Evolutionary conservation across 2,888 invertebrate genomes (phyloP).

Genomic region (Anaspis maculata): DNA sequence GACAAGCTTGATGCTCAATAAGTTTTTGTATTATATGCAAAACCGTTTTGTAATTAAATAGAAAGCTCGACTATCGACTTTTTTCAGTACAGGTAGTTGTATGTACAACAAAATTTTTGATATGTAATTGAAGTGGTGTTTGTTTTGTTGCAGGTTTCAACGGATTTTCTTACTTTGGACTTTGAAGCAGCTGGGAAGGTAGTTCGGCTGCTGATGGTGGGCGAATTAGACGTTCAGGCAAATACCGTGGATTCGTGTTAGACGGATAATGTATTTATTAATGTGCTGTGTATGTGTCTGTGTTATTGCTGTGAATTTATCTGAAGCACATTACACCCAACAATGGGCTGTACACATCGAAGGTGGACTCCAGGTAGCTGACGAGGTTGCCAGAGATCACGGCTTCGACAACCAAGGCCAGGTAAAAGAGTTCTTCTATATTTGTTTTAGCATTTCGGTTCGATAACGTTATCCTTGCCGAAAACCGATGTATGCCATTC

Average conservation of each 20-base stretch:
- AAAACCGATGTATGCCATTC: background rate
- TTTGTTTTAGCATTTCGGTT: constrained; percentile 13
- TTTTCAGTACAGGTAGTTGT: too few species aligned
- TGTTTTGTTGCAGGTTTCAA: constrained; percentile 14
- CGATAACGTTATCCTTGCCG: constrained; percentile 12
- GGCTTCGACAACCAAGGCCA: constrained; percentile 79
- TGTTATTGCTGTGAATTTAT: constrained; percentile 22
- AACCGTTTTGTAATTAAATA: too few species aligned
- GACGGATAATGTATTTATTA: constrained; percentile 28
- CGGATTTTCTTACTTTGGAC: constrained; percentile 15
- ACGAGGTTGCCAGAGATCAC: constrained; percentile 68
- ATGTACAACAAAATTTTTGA: background rate
- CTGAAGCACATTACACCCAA: constrained; percentile 57
- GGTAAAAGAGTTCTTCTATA: constrained; percentile 54
- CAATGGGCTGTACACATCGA: constrained; percentile 83
- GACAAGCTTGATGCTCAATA: too few species aligned
- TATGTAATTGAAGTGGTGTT: constrained; percentile 1
- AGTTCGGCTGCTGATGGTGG: constrained; percentile 8
- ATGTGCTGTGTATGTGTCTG: constrained; percentile 23
- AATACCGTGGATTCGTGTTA: too few species aligned
- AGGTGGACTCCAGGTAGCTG: constrained; percentile 56
- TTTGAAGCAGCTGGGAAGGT: constrained; percentile 10
- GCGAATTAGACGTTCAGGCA: too few species aligned
- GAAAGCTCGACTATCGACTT: too few species aligned
- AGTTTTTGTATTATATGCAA: too few species aligned